Evolutionary conservation across 2,888 invertebrate species (phyloP).

Genomic region (Parascotia fuliginaria): DNA sequence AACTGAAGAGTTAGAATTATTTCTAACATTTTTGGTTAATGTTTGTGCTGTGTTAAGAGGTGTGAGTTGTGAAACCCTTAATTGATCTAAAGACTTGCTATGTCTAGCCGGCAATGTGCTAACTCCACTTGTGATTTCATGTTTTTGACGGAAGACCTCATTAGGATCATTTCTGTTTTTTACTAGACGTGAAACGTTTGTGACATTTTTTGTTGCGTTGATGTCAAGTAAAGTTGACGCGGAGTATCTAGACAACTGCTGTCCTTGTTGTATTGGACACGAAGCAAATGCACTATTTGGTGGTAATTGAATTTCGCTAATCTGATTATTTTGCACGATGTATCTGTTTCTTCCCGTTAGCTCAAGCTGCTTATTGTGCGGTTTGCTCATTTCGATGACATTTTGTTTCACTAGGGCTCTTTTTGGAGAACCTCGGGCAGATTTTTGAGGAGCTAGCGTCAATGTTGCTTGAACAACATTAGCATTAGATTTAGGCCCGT

Average conservation of each 20-base stretch:
- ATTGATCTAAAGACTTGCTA: conserved; percentile 93
- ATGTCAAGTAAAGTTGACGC: conserved; percentile 85
- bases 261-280: conserved; percentile 77
- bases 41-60: conserved; percentile 66
- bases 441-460: conserved; percentile 86
- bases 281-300: conserved; percentile 74
- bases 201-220: conserved; percentile 62
- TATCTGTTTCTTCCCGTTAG: conserved; percentile 81
- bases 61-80: conserved; percentile 85
- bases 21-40: conserved; percentile 67
- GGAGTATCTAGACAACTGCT: conserved; percentile 85
- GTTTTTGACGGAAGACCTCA: conserved; percentile 70
- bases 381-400: conserved; percentile 70
- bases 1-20: conserved; percentile 74
- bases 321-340: conserved; percentile 83
- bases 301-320: conserved; percentile 81
- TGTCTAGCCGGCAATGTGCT: conserved; percentile 89
- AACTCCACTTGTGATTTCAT: conserved; percentile 77
- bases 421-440: conserved; percentile 78
- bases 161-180: conserved; percentile 65
- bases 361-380: conserved; percentile 78
- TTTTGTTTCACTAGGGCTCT: conserved; percentile 78
- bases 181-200: conserved; percentile 58
- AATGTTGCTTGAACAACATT: conserved; percentile 88
- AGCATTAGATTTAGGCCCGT: conserved; percentile 75